phyloP scores from a whole-genome alignment of 2,888 invertebrate species.

The Yponomeuta evonymella region DNA sequence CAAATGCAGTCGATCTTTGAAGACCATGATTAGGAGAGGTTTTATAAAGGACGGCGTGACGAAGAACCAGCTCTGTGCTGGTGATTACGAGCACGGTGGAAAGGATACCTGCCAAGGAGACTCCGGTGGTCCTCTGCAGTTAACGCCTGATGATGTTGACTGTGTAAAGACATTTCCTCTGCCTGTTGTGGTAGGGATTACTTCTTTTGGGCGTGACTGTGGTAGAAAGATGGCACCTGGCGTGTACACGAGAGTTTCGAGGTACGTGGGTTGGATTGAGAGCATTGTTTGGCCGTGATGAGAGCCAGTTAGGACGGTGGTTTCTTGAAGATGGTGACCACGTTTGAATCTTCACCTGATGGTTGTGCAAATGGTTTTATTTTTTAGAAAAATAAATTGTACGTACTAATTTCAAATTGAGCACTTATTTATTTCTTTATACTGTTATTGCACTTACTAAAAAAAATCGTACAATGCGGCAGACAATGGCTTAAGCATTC shows the following conservation, averaged over 20 bases:
- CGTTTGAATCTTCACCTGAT: too few relatives aligned
- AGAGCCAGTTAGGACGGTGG: neutral
- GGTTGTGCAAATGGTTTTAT: too few relatives aligned
- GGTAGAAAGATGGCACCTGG: conserved; percentile 70
- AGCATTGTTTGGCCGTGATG: conserved; percentile 58
- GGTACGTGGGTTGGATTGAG: conserved; percentile 70
- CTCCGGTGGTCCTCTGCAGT: conserved; percentile 66
- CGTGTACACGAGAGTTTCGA: conserved; percentile 66
- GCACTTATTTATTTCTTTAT: too few relatives aligned
- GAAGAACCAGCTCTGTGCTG: conserved; percentile 60
- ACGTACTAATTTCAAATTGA: too few relatives aligned
- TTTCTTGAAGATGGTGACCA: too few relatives aligned
- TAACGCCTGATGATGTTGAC: conserved; percentile 54
- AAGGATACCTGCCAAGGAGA: conserved; percentile 70
- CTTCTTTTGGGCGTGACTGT: conserved; percentile 73
- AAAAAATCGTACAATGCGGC: too few relatives aligned
- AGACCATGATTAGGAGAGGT: conserved; percentile 51
- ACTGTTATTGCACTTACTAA: too few relatives aligned
- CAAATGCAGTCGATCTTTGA: conserved; percentile 57
- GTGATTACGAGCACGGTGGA: conserved; percentile 62
- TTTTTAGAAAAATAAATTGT: too few relatives aligned
- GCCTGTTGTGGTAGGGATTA: conserved; percentile 65
- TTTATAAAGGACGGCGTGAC: conserved; percentile 49
- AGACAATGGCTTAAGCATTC: too few relatives aligned
- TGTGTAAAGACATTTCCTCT: conserved; percentile 56